Conservation (phyloP, 2,797 vertebrate species). For the Acipenser oxyrinchus region DNA sequence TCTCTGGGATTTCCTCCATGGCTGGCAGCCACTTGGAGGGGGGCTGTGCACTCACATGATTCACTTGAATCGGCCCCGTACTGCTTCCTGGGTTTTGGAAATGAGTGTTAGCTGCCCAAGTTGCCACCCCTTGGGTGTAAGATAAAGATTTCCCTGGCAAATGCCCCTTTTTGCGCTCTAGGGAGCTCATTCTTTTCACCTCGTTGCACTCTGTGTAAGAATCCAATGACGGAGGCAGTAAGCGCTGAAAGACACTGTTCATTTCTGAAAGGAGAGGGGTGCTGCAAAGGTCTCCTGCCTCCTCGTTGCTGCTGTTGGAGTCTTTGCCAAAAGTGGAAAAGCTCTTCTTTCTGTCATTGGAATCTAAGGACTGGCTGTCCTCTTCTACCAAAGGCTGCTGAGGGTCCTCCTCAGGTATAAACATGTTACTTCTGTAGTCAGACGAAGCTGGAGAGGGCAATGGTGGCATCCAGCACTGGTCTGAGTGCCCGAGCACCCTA, state of each 20-base stretch:
- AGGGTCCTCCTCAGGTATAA: slow-evolving; percentile 88
- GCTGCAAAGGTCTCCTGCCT: slow-evolving; percentile 66
- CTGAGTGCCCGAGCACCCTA: slow-evolving; percentile 87
- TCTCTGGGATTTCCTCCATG: slow-evolving; percentile 98
- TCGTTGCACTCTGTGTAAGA: slow-evolving; percentile 71
- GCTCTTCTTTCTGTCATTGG: slow-evolving; percentile 76
- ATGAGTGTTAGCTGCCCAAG: slow-evolving; percentile 93
- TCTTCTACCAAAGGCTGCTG: slow-evolving; percentile 57
- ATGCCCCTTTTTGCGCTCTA: slow-evolving; percentile 81
- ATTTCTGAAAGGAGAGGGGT: slow-evolving; percentile 88
- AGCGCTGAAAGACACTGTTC: slow-evolving; percentile 91
- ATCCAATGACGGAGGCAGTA: slow-evolving; percentile 80
- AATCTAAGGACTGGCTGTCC: slow-evolving; percentile 56
- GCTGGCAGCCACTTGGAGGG: slow-evolving; percentile 90
- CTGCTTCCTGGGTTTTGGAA: slow-evolving; percentile 83
- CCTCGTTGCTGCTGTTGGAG: slow-evolving; percentile 41
- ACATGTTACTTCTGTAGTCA: slow-evolving; percentile 91
- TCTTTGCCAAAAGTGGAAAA: slow-evolving; percentile 96
- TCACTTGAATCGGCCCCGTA: slow-evolving; percentile 55
- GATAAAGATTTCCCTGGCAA: slow-evolving; percentile 70
- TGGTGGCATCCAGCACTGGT: slow-evolving; percentile 98
- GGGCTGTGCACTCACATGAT: slow-evolving; percentile 63
- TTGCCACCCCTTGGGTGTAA: slow-evolving; percentile 85
- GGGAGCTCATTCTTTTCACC: slow-evolving; percentile 62
- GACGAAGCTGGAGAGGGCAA: slow-evolving; percentile 73